Conservation (phyloP, 2,888 invertebrate species). For the Callosobruchus maculatus region DNA sequence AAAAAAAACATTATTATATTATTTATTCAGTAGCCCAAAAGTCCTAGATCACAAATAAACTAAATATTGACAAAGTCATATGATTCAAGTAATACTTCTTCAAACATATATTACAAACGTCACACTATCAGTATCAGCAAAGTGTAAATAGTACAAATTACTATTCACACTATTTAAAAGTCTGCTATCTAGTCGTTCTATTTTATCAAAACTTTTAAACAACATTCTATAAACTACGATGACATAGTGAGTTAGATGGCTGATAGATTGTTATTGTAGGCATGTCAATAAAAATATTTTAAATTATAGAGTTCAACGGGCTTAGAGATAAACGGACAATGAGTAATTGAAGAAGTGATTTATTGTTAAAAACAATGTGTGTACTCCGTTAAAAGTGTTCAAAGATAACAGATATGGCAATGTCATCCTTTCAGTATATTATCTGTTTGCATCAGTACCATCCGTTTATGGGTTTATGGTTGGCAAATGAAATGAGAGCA, state of each 20-base stretch:
- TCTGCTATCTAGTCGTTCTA: neutral
- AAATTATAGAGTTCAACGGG: conserved; percentile 1
- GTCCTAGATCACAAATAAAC: too few species aligned
- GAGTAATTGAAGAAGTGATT: neutral
- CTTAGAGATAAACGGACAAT: neutral
- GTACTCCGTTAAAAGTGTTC: neutral
- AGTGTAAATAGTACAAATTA: neutral
- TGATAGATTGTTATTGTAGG: neutral
- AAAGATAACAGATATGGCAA: neutral
- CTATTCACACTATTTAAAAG: neutral
- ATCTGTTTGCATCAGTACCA: too few species aligned
- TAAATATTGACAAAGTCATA: too few species aligned
- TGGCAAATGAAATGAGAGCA: too few species aligned
- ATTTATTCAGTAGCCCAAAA: too few species aligned
- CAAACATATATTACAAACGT: too few species aligned
- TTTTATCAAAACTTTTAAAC: neutral
- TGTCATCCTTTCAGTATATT: neutral
- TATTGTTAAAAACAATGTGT: neutral
- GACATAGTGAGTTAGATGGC: neutral
- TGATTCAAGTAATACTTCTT: too few species aligned
- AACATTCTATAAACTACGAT: neutral
- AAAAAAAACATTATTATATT: neutral
- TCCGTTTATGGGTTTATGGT: too few species aligned
- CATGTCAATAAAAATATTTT: neutral
- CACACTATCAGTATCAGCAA: neutral